A percentile compares a stretch with the other conserved stretches of the same genome.
Evolutionary conservation across 2,888 invertebrate species (phyloP).

Genomic region (Cenopis cana): DNA sequence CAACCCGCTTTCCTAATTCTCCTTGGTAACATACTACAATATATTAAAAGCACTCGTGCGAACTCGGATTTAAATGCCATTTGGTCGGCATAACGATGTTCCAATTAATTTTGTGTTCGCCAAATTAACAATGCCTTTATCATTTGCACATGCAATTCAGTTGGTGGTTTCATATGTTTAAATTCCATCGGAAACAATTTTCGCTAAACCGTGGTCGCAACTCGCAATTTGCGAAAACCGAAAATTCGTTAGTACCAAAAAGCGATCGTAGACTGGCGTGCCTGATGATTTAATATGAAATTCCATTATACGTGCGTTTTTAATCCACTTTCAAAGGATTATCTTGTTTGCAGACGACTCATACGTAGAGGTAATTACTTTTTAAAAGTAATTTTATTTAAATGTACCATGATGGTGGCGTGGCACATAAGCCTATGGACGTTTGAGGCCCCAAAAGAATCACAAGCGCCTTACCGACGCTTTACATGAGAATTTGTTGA

Average conservation of each 20-base stretch:
- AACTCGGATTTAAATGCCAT: not conserved
- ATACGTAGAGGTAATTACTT: constrained; percentile 5
- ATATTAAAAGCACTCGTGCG: no score
- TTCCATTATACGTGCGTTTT: constrained; percentile 28
- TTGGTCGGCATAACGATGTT: not conserved
- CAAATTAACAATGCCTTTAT: constrained; percentile 4
- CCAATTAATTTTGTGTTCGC: constrained; percentile 6
- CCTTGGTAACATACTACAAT: no score
- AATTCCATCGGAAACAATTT: constrained; percentile 9
- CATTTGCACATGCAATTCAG: constrained; percentile 12
- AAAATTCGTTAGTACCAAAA: constrained; percentile 16
- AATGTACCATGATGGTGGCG: no score
- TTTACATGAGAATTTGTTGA: no score
- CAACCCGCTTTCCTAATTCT: no score
- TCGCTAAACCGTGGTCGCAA: constrained; percentile 17
- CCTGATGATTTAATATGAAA: constrained; percentile 21
- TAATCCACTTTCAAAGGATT: constrained; percentile 25
- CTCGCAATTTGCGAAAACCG: constrained; percentile 1
- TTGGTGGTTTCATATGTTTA: constrained; percentile 6
- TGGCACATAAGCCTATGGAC: no score
- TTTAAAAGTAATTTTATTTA: no score
- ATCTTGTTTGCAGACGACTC: constrained; percentile 16
- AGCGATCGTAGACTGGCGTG: constrained; percentile 1
- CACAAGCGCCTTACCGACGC: no score
- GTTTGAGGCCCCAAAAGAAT: no score